Evolutionary conservation across 2,888 invertebrate species (phyloP).

Genomic region (Perizoma flavofasciatum): DNA sequence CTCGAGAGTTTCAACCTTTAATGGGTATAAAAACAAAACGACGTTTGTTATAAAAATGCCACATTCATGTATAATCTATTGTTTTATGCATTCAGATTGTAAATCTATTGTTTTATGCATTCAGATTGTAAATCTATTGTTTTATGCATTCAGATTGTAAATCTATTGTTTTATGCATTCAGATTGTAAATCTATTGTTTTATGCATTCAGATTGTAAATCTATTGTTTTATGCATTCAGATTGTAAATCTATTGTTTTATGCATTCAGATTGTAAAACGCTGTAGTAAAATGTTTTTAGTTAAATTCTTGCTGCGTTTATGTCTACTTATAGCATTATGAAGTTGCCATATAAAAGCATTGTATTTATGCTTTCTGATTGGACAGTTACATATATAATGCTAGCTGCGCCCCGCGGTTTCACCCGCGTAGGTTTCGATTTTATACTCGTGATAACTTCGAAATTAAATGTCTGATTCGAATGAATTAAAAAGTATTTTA

Average conservation of each 20-base stretch:
- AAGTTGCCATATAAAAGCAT: too few species aligned
- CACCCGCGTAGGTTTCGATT: too few species aligned
- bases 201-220: constrained; percentile 2
- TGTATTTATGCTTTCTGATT: too few species aligned
- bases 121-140: constrained; percentile 1
- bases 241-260: background rate
- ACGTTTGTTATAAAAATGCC: constrained; percentile 15
- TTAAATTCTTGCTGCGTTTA: too few species aligned
- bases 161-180: constrained; percentile 6
- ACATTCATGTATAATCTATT: constrained; percentile 11
- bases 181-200: constrained; percentile 1
- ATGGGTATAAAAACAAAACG: constrained; percentile 17
- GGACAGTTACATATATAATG: too few species aligned
- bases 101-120: constrained; percentile 4
- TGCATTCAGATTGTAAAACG: constrained; percentile 2
- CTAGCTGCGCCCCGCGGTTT: too few species aligned
- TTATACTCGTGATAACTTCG: too few species aligned
- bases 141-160: constrained; percentile 3
- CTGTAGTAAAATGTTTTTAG: too few species aligned
- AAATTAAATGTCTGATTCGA: too few species aligned
- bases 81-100: constrained; percentile 3
- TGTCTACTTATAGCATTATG: too few species aligned
- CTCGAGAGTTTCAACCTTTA: constrained; percentile 13
- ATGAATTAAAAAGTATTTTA: too few species aligned
- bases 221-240: constrained; percentile 7